A percentile compares a stretch with the other conserved stretches of the same genome.
These are phyloP conservation scores for Tanytarsus gracilentus DNA, from an alignment of 2,888 invertebrate genomes.

Conservation along the genomic window DNA sequence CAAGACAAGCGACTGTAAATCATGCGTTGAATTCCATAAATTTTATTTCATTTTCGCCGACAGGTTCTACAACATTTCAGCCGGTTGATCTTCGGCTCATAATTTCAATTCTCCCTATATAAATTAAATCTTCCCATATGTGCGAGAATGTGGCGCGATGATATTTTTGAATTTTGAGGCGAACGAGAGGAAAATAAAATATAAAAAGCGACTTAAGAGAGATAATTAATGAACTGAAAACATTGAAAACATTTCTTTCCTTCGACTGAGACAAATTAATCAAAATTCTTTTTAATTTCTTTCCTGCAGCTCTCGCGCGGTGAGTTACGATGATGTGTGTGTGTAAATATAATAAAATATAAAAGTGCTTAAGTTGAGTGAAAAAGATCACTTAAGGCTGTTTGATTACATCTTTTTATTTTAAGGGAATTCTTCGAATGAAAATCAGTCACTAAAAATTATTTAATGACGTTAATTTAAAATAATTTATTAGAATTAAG, in stretches of 20 bases:
- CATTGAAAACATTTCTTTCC: constrained; percentile 7
- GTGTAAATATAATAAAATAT: background rate
- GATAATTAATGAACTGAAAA: constrained; percentile 23
- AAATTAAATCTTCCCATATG: background rate
- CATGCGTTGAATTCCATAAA: constrained; percentile 26
- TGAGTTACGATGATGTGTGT: too few relatives aligned
- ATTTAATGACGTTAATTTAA: too few relatives aligned
- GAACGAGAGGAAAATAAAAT: background rate
- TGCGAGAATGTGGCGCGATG: background rate
- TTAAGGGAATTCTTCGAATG: too few relatives aligned
- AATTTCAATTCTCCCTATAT: background rate
- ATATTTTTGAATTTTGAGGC: background rate
- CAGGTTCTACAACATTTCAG: constrained; percentile 24
- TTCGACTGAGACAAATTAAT: constrained; percentile 15
- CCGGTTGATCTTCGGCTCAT: background rate
- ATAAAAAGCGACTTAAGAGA: constrained; percentile 19
- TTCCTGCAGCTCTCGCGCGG: background rate
- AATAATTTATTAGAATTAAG: too few relatives aligned
- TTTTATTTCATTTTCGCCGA: constrained; percentile 12
- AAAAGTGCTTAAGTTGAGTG: background rate
- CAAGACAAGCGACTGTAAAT: constrained; percentile 16
- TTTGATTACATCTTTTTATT: too few relatives aligned
- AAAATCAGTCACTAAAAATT: too few relatives aligned
- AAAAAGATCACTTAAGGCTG: too few relatives aligned
- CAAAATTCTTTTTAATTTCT: background rate